Percentiles rank a stretch among this genome's conserved stretches.
Evolutionary conservation across 2,888 invertebrate genomes (phyloP).

Genomic region (Chloroclysta siterata): DNA sequence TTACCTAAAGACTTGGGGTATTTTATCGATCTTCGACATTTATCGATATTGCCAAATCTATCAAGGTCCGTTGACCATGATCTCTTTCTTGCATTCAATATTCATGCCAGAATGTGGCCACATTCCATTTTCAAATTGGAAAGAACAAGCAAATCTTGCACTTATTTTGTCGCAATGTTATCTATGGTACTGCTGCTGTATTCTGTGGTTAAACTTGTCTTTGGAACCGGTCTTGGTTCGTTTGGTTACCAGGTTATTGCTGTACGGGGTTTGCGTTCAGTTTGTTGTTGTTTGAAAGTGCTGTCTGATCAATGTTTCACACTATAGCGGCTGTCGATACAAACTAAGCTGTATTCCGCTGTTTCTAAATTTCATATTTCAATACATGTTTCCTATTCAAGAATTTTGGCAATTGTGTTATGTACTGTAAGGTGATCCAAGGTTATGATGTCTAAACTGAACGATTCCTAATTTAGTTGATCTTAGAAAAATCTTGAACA

Average conservation of each 20-base stretch:
- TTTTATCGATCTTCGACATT: slow-evolving; percentile 11
- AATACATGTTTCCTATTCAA: not conserved
- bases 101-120: slow-evolving; percentile 27
- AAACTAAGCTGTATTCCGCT: not conserved
- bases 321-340: not conserved
- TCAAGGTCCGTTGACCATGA: slow-evolving; percentile 33
- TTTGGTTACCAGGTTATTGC: slow-evolving; percentile 43
- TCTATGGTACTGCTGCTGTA: slow-evolving; percentile 12
- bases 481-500: not conserved
- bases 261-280: slow-evolving; percentile 46
- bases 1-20: not conserved
- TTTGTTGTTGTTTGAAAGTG: slow-evolving; percentile 43
- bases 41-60: slow-evolving; percentile 35
- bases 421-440: too few species aligned
- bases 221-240: slow-evolving; percentile 43
- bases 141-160: slow-evolving; percentile 21
- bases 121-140: slow-evolving; percentile 24
- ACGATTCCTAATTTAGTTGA: too few species aligned
- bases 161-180: slow-evolving; percentile 16
- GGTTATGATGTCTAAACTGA: too few species aligned
- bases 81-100: slow-evolving; percentile 34
- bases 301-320: slow-evolving; percentile 1
- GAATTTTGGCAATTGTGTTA: too few species aligned
- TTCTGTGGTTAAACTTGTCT: slow-evolving; percentile 28
- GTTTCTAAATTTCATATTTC: not conserved